Conservation (phyloP, 1,140 invertebrate species). For the Drosophila seguyi region DNA sequence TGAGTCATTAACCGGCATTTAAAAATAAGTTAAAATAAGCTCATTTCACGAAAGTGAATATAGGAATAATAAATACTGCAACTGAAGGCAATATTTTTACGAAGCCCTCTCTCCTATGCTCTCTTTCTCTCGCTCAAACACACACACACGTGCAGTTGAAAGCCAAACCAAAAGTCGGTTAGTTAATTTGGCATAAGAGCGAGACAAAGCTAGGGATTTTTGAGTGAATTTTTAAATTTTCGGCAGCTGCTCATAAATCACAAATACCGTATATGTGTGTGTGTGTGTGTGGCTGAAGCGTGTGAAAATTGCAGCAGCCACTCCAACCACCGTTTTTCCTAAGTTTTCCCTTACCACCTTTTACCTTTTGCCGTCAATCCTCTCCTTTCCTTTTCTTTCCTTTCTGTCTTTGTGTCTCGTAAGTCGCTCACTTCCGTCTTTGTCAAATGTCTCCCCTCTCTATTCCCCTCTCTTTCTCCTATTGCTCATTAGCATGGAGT, state of each 20-base stretch:
- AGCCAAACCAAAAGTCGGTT: slow-evolving; percentile 27
- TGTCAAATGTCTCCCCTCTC: slow-evolving; percentile 53
- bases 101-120: neutral
- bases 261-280: slow-evolving; percentile 12
- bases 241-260: slow-evolving; percentile 45
- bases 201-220: slow-evolving; percentile 14
- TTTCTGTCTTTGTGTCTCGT: slow-evolving; percentile 65
- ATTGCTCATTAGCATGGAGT: slow-evolving; percentile 72
- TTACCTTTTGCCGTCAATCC: slow-evolving; percentile 5
- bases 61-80: slow-evolving; percentile 9
- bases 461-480: slow-evolving; percentile 13
- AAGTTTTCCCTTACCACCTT: slow-evolving; percentile 58
- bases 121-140: neutral
- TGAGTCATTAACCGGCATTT: slow-evolving; percentile 80
- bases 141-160: slow-evolving; percentile 11
- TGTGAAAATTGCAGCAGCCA: slow-evolving; percentile 74
- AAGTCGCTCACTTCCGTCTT: slow-evolving; percentile 71
- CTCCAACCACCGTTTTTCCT: slow-evolving; percentile 75
- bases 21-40: slow-evolving; percentile 26
- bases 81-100: neutral
- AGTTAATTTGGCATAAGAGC: slow-evolving; percentile 21
- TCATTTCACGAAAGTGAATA: slow-evolving; percentile 15
- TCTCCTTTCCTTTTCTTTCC: neutral
- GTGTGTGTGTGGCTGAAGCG: slow-evolving; percentile 51
- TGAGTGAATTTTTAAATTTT: slow-evolving; percentile 30